Conservation (phyloP, 2,888 invertebrate genomes). For the Zygaena filipendulae region DNA sequence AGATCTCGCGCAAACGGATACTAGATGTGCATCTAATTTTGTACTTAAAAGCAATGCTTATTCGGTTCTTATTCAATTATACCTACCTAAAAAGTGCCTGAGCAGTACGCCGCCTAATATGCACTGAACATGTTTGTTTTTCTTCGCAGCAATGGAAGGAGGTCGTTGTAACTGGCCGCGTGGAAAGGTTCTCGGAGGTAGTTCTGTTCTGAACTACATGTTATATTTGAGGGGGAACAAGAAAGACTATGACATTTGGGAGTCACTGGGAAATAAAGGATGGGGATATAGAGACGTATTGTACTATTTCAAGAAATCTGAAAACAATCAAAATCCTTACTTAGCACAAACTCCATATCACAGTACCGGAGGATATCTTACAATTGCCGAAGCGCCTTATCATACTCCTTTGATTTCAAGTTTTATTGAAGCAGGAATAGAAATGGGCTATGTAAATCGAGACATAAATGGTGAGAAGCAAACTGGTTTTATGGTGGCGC, state of each 20-base stretch:
- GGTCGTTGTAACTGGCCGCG: conserved; percentile 91
- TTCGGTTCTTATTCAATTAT: no score
- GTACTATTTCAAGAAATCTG: conserved; percentile 90
- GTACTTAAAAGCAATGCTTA: no score
- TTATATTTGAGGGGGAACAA: conserved; percentile 89
- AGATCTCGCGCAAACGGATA: no score
- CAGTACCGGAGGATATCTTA: conserved; percentile 82
- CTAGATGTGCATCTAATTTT: no score
- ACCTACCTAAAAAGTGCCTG: no score
- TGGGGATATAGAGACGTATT: conserved; percentile 87
- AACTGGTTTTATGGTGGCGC: conserved; percentile 90
- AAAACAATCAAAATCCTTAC: conserved; percentile 90
- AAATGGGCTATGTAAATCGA: conserved; percentile 86
- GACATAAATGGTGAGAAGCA: conserved; percentile 90
- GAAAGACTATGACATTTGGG: conserved; percentile 92
- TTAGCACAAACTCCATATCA: conserved; percentile 83
- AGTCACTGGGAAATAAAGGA: conserved; percentile 84
- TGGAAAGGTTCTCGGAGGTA: conserved; percentile 92
- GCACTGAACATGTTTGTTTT: no score
- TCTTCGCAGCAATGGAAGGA: conserved; percentile 83
- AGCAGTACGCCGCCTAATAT: no score
- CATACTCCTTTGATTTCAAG: conserved; percentile 84
- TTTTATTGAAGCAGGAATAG: conserved; percentile 85
- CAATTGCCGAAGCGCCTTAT: conserved; percentile 88
- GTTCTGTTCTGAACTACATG: conserved; percentile 92